phyloP scores from a whole-genome alignment of 2,113 vertebrate genomes.

The Pelobates fuscus region DNA sequence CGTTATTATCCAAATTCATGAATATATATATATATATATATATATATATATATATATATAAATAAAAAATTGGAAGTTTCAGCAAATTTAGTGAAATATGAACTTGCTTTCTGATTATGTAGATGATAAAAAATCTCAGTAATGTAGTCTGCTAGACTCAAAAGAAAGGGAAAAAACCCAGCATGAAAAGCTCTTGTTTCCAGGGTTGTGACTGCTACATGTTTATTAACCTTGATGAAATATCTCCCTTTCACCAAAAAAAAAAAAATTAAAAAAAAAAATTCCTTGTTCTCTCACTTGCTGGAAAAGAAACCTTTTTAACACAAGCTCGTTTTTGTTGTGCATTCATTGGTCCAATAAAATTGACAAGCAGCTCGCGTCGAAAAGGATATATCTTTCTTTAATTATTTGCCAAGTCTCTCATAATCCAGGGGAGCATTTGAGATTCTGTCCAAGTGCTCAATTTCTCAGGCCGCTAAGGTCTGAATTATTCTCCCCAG shows the following conservation, averaged over 20 bases:
- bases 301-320: constrained; percentile 51
- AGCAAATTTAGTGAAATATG: too few species aligned
- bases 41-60: too few species aligned
- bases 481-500: constrained; percentile 76
- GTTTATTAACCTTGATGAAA: constrained; percentile 47
- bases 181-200: not conserved
- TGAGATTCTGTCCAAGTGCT: constrained; percentile 73
- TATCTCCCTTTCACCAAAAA: constrained; percentile 1
- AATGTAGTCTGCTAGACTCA: too few species aligned
- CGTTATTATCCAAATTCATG: too few species aligned
- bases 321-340: constrained; percentile 66
- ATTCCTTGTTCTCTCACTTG: constrained; percentile 44
- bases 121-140: too few species aligned
- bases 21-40: too few species aligned
- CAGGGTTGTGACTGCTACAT: constrained; percentile 24
- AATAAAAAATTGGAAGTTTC: too few species aligned
- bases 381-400: constrained; percentile 84
- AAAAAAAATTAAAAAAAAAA: not conserved
- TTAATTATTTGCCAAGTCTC: constrained; percentile 90
- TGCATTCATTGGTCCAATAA: constrained; percentile 74
- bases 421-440: constrained; percentile 87
- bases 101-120: too few species aligned
- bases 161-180: too few species aligned
- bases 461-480: constrained; percentile 66
- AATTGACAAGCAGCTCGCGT: constrained; percentile 79